Evolutionary conservation across 2,113 vertebrate species (phyloP).

Genomic region (Syrmaticus mikado): DNA sequence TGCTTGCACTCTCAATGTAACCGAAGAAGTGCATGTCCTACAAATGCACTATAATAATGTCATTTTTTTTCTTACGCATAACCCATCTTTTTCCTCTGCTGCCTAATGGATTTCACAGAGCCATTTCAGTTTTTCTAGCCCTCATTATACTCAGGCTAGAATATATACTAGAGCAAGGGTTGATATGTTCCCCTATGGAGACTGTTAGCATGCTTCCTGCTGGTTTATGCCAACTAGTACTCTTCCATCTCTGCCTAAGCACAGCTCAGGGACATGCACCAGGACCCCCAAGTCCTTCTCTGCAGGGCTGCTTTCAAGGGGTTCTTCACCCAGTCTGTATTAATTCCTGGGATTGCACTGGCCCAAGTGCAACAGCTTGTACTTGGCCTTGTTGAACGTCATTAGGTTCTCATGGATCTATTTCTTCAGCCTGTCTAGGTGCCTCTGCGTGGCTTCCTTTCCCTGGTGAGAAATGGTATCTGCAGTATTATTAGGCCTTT

Average conservation of each 20-base stretch:
- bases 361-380: too few species aligned
- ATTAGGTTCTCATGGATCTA: too few species aligned
- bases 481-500: not conserved
- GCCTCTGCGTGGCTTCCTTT: too few species aligned
- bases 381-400: too few species aligned
- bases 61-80: not conserved
- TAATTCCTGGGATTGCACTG: too few species aligned
- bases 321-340: too few species aligned
- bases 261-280: not conserved
- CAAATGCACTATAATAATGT: accelerated
- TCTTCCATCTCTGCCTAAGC: not conserved
- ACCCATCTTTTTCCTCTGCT: not conserved
- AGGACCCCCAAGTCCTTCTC: too few species aligned
- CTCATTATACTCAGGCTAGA: not conserved
- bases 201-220: not conserved
- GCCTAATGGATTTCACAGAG: not conserved
- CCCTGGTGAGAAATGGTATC: not conserved
- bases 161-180: not conserved
- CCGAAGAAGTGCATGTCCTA: not conserved
- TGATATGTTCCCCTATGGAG: not conserved
- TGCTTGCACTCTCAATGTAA: not conserved
- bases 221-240: not conserved
- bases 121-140: not conserved
- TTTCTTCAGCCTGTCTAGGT: too few species aligned
- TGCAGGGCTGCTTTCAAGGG: too few species aligned